phyloP scores from a whole-genome alignment of 2,888 invertebrate species.

The Acanthoscelides obtectus region DNA sequence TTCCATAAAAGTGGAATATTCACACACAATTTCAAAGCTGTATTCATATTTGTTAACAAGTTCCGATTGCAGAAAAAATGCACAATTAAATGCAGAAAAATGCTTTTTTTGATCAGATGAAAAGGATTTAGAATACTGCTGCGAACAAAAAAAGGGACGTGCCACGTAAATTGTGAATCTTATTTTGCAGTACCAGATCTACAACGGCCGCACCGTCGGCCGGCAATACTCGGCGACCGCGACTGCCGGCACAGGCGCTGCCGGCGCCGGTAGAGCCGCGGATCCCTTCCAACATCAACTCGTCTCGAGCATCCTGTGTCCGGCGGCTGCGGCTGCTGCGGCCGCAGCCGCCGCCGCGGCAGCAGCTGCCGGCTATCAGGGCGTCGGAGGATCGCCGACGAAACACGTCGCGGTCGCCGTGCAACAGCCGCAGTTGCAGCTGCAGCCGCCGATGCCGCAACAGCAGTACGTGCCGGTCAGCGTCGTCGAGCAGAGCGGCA shows the following conservation, averaged over 20 bases:
- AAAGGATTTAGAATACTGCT: too few relatives aligned
- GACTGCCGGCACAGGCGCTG: neutral
- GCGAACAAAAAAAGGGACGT: too few relatives aligned
- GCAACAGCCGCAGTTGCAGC: slow-evolving; percentile 66
- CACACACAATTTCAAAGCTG: too few relatives aligned
- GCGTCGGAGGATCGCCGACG: slow-evolving; percentile 61
- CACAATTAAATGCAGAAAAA: too few relatives aligned
- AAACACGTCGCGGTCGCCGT: slow-evolving; percentile 64
- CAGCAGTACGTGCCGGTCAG: slow-evolving; percentile 93
- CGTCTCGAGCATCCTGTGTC: slow-evolving; percentile 91
- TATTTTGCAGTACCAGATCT: slow-evolving; percentile 69
- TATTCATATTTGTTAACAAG: too few relatives aligned
- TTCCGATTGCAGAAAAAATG: too few relatives aligned
- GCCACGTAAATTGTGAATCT: too few relatives aligned
- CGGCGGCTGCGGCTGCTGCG: slow-evolving; percentile 62
- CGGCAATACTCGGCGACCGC: slow-evolving; percentile 55
- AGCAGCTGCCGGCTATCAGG: slow-evolving; percentile 69
- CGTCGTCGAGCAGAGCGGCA: slow-evolving; percentile 81
- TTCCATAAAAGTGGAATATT: too few relatives aligned
- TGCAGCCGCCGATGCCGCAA: slow-evolving; percentile 65
- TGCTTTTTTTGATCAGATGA: too few relatives aligned
- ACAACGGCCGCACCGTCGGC: slow-evolving; percentile 66
- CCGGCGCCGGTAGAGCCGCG: slow-evolving; percentile 46
- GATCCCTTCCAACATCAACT: slow-evolving; percentile 88
- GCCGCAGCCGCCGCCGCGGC: slow-evolving; percentile 58